A percentile compares a stretch with the other conserved stretches of the same genome.
Conservation (phyloP, 1,140 invertebrate genomes). For the Antheraea mylitta region DNA sequence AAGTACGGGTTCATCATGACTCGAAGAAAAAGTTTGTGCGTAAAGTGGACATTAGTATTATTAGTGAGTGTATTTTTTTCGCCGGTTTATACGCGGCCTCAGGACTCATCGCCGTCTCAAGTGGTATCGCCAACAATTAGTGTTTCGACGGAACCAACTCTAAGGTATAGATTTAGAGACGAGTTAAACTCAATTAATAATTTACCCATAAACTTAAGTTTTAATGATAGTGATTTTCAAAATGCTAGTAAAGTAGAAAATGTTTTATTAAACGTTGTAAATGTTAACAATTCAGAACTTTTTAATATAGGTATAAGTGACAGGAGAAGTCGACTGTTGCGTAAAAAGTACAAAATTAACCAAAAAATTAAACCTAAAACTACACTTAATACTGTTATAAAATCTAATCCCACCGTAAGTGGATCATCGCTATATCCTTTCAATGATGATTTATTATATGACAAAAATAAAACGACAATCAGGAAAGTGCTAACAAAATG, state of each 20-base stretch:
- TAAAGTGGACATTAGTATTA: slow-evolving; percentile 71
- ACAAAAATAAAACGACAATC: slow-evolving; percentile 50
- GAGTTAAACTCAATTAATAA: slow-evolving; percentile 34
- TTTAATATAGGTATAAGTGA: neutral
- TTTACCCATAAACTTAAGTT: slow-evolving; percentile 37
- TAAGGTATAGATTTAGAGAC: slow-evolving; percentile 67
- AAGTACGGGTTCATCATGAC: slow-evolving; percentile 47
- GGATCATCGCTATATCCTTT: neutral
- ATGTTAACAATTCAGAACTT: neutral
- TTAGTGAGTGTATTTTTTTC: slow-evolving; percentile 56
- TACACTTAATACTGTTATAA: neutral
- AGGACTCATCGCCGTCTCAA: slow-evolving; percentile 33
- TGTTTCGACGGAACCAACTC: slow-evolving; percentile 42
- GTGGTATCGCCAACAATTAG: slow-evolving; percentile 21
- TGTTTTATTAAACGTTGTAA: neutral
- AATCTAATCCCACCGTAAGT: neutral
- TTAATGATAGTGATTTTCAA: neutral
- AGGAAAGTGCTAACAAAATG: slow-evolving; percentile 69
- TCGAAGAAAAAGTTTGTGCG: slow-evolving; percentile 62
- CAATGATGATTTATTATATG: slow-evolving; percentile 11
- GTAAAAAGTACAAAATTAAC: slow-evolving; percentile 10
- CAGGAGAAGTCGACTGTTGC: slow-evolving; percentile 27
- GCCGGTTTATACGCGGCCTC: slow-evolving; percentile 55
- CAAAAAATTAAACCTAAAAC: slow-evolving; percentile 17
- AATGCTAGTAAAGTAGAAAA: slow-evolving; percentile 10